Percentiles rank a stretch among this genome's conserved stretches.
Conservation (phyloP, 2,113 vertebrate genomes). For the Physeter macrocephalus region DNA sequence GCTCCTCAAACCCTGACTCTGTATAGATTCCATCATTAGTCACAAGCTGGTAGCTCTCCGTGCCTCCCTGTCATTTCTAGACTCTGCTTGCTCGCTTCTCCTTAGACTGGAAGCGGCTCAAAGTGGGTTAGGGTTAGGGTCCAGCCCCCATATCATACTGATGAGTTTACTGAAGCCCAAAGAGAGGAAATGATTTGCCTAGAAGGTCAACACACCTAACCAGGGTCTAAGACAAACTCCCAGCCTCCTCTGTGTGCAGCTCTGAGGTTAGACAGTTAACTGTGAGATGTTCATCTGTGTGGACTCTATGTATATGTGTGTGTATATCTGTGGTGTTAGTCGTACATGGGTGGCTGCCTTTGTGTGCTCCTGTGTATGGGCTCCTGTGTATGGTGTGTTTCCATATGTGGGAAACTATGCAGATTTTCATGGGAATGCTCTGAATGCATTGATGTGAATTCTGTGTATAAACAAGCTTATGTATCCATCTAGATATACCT, state of each 20-base stretch:
- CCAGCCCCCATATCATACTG: neutral
- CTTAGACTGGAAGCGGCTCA: neutral
- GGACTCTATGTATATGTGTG: accelerated
- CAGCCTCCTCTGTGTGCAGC: neutral
- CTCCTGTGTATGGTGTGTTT: neutral
- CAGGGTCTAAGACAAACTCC: neutral
- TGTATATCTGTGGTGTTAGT: neutral
- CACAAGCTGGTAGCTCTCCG: neutral
- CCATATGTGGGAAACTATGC: neutral
- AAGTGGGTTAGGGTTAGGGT: no score
- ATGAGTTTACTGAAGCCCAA: neutral
- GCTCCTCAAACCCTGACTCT: neutral
- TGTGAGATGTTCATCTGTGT: neutral
- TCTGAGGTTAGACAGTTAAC: neutral
- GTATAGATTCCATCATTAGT: neutral
- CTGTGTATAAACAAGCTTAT: neutral
- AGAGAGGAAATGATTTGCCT: neutral
- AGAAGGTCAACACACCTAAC: neutral
- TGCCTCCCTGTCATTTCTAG: neutral
- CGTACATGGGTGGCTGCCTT: neutral
- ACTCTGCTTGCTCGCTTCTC: neutral
- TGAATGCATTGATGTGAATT: neutral
- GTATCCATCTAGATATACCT: neutral
- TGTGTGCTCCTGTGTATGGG: neutral
- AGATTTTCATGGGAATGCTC: neutral